These are phyloP conservation scores for Drosophila orena DNA, from an alignment of 1,140 invertebrate genomes.

Conservation along the genomic window DNA sequence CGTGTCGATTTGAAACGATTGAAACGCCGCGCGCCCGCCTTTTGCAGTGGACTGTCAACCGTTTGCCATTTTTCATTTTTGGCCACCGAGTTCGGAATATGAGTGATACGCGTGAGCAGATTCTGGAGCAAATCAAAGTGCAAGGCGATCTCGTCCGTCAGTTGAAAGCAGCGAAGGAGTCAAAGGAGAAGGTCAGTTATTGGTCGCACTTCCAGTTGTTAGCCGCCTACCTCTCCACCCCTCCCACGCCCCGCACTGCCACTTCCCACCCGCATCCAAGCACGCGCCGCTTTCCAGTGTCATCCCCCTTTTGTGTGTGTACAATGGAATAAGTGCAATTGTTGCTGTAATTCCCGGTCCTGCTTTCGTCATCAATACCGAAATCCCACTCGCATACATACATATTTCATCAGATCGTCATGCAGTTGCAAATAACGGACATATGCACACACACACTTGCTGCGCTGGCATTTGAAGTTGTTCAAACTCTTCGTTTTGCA, in stretches of 20 bases:
- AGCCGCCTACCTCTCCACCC: no score
- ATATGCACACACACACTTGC: no score
- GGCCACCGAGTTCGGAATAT: constrained; percentile 65
- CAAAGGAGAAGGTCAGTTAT: constrained; percentile 88
- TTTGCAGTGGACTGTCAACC: constrained; percentile 27
- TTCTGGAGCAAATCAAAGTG: constrained; percentile 90
- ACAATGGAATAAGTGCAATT: constrained; percentile 44
- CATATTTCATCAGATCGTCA: constrained; percentile 30
- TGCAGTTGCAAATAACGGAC: not conserved
- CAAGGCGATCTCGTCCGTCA: constrained; percentile 93
- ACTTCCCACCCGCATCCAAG: not conserved
- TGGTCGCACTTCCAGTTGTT: not conserved
- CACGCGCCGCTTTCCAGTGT: constrained; percentile 2
- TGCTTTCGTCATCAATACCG: constrained; percentile 17
- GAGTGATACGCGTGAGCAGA: constrained; percentile 85
- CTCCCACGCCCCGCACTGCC: not conserved
- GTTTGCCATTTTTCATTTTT: constrained; percentile 25
- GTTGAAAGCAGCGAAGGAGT: constrained; percentile 92
- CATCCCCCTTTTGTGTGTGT: constrained; percentile 39
- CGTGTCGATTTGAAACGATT: constrained; percentile 6
- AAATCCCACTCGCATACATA: not conserved
- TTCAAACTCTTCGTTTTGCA: constrained; percentile 17
- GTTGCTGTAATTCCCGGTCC: constrained; percentile 25
- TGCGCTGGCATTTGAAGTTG: constrained; percentile 32
- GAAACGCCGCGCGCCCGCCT: constrained; percentile 26